Evolutionary conservation across 1,140 invertebrate species (phyloP).

Genomic region (Meloidogyne hapla): DNA sequence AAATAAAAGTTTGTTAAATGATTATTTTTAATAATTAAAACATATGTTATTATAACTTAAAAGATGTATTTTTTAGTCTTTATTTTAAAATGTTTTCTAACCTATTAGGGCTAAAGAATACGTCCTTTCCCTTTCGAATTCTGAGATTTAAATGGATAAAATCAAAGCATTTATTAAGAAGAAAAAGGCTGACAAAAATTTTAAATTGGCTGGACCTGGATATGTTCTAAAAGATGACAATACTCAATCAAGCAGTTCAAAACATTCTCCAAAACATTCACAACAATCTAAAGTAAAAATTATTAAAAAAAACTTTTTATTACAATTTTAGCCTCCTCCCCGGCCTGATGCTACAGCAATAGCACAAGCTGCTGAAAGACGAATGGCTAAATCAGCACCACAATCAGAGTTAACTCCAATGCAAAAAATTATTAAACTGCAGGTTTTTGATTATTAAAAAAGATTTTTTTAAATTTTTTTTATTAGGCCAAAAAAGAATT

Average conservation of each 20-base stretch:
- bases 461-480: conserved; percentile 19
- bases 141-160: too few species aligned
- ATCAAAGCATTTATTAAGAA: conserved; percentile 42
- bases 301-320: not conserved
- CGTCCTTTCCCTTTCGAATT: too few species aligned
- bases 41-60: not conserved
- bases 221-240: not conserved
- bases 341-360: not conserved
- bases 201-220: conserved; percentile 30
- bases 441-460: conserved; percentile 18
- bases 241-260: conserved; percentile 3
- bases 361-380: conserved; percentile 19
- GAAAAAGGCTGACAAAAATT: conserved; percentile 34
- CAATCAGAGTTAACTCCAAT: conserved; percentile 22
- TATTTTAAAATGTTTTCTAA: too few species aligned
- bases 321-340: not conserved
- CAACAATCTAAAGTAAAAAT: conserved; percentile 10
- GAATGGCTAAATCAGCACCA: not conserved
- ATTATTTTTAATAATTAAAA: not conserved
- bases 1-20: not conserved
- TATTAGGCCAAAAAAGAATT: conserved; percentile 45
- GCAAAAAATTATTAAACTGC: conserved; percentile 33
- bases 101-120: too few species aligned
- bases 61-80: not conserved
- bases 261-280: not conserved